Base-by-base conservation (phyloP, 2,888 invertebrate genomes). In the Platerodrilus igneus region DNA sequence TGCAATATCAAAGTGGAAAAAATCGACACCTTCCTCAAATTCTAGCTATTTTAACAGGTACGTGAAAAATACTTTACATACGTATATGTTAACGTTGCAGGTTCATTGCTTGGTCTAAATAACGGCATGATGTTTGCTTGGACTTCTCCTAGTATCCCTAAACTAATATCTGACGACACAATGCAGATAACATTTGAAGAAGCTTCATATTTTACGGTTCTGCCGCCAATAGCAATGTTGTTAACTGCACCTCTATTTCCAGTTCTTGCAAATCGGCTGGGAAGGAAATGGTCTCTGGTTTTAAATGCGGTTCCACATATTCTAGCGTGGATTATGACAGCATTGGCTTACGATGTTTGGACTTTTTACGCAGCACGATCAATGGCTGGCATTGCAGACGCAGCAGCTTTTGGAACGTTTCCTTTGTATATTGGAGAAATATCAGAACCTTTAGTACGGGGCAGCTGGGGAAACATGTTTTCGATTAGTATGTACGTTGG, bases 101-200 rank as follows among this genome's bases (percentile, higher is more conserved):
- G 38, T 41, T 11, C 42, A 45, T 37, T n/a, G n/a, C n/a, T n/a
- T n/a, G n/a, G 43, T 23, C 1, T 56, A 14, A 36, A 51, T 8
- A n/a, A n/a, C n/a, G 47, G 54, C 3, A 33, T 58, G 16, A 38
- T 52, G 11, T 54, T 54, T 42, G 51, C 57, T 2, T 65, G 64
- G 65, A 52, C 64, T 16, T 62, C 64, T 9, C 64, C 65, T 10
- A 57, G 61, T 4, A 53, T 63, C 20, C 58, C 60, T 16, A 54
- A 55, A 38, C 53, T 65, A 4, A 49, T 56, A 10, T 47, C 53
- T n/a, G 56, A 57, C 14, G 52, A 58, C 27, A 45, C 49, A 9
- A 50, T 55, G 21, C 51, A 62, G 22, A 33, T 42, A 5, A 55
- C 59, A 2, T 53, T 59, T 37, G 59, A 60, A 14, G 50, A 64